Evolutionary conservation across 2,113 vertebrate genomes (phyloP), one percentile per base, ranked within the genome.

Genomic region (Psephotus haematonotus): DNA sequence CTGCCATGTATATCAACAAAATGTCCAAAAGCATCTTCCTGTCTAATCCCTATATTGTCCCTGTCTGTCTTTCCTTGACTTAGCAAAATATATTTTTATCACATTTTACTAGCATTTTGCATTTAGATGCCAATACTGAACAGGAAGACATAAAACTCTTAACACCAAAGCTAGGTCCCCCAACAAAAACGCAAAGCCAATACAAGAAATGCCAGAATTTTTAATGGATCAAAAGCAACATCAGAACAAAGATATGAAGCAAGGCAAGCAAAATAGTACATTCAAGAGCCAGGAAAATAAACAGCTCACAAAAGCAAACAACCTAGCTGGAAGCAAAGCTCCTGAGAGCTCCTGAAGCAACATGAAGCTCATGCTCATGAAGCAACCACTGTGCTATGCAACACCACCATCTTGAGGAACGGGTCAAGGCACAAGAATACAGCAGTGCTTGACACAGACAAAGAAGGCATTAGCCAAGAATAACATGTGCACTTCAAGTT

Each of bases 391-490:
- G 47, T 29, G 69, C 83, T 96, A 18, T 69, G 83, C 95, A 97
- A 95, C 88, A 96, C 74, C 81, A 97, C 95, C 95, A 94, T 14
- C 96, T 96, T 91, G 95, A 94, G 96, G 96, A 93, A 82, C 72
- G 49, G 90, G 72, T 84, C 72, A 79, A 92, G 67, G 74, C 74
- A 84, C 7, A 8, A 63, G 29, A 83, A 60, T 31, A 86, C 25
- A 86, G 70, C 69, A 82, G 65, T 17, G 47, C 39, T 60, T 67
- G 92, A 74, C 68, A 44, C 63, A 88, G 83, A 65, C 67, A 86
- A 81, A 83, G 76, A 62, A 2, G 22, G 25, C 27, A 53, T 27
- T 13, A 86, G 76, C 74, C 82, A 96, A 81, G 70, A 86, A 65
- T 44, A 87, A 81, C 35, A 63, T 0, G 11, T 43, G 29, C 39